A percentile compares a stretch with the other conserved stretches of the same genome.
Conservation (phyloP, 2,113 vertebrate species). For the Erpornis zantholeuca region DNA sequence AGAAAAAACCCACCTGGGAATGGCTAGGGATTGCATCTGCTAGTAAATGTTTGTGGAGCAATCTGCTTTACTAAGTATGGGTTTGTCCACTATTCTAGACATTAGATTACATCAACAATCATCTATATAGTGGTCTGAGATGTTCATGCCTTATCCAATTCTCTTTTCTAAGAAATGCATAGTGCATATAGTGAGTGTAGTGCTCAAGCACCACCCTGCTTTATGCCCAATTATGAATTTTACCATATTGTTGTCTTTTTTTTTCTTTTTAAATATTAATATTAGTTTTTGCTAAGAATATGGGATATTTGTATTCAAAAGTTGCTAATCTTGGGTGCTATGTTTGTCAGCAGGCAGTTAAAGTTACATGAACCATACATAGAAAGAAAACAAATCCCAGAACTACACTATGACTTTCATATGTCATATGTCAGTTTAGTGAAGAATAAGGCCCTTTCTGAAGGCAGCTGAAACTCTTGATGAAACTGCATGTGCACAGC, state of each 20-base stretch:
- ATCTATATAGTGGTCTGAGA: neutral
- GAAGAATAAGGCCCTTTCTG: neutral
- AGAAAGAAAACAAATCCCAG: neutral
- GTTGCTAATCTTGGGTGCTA: neutral
- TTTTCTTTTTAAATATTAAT: neutral
- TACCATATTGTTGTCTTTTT: neutral
- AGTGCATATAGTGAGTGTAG: neutral
- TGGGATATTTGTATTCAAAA: neutral
- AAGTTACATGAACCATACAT: rapidly evolving
- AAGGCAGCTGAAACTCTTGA: neutral
- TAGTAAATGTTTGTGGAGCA: neutral
- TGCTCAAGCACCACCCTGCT: neutral
- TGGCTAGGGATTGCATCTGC: neutral
- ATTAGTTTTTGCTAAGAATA: neutral
- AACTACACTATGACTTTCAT: neutral
- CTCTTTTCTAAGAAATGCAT: neutral
- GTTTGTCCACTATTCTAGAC: neutral
- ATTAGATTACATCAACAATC: neutral
- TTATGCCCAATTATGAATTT: neutral
- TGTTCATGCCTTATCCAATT: neutral
- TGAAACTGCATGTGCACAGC: neutral
- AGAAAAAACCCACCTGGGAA: neutral
- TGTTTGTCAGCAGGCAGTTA: neutral
- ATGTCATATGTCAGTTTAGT: neutral
- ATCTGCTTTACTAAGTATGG: neutral